phyloP scores from a whole-genome alignment of 2,113 vertebrate genomes.

The Scophthalmus maximus region DNA sequence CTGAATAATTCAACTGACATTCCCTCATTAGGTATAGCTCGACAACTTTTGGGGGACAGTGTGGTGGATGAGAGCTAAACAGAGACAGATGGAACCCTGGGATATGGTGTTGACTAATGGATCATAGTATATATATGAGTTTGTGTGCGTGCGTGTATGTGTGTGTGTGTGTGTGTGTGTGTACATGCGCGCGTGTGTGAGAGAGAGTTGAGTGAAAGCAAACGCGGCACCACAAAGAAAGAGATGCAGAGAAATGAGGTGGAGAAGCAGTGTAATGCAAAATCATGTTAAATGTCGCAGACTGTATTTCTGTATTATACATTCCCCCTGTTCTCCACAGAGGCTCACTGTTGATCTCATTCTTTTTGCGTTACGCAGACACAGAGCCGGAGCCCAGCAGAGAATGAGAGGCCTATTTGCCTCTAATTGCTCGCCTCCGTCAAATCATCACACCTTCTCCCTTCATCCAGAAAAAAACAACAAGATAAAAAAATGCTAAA shows the following conservation, averaged over 20 bases:
- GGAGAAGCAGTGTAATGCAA: constrained; percentile 10
- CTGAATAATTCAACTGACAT: constrained; percentile 65
- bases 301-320: constrained; percentile 12
- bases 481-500: not conserved
- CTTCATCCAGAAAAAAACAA: constrained; percentile 3
- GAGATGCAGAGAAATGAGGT: constrained; percentile 5
- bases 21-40: constrained; percentile 52
- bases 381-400: not conserved
- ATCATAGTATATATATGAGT: constrained; percentile 41
- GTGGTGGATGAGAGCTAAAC: constrained; percentile 53
- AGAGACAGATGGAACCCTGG: constrained; percentile 68
- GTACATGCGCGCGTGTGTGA: constrained; percentile 32
- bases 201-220: constrained; percentile 6
- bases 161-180: constrained; percentile 18
- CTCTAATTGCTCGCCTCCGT: constrained; percentile 15
- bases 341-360: constrained; percentile 31
- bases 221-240: constrained; percentile 2
- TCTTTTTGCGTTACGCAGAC: not conserved
- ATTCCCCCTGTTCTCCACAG: not conserved
- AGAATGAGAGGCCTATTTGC: constrained; percentile 16
- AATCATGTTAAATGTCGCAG: constrained; percentile 6
- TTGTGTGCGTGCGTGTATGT: constrained; percentile 36
- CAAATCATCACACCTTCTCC: constrained; percentile 13
- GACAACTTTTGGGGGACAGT: constrained; percentile 42
- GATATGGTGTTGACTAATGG: constrained; percentile 58